Conservation (phyloP, 2,888 invertebrate species). For the Cylloceria caligata region DNA sequence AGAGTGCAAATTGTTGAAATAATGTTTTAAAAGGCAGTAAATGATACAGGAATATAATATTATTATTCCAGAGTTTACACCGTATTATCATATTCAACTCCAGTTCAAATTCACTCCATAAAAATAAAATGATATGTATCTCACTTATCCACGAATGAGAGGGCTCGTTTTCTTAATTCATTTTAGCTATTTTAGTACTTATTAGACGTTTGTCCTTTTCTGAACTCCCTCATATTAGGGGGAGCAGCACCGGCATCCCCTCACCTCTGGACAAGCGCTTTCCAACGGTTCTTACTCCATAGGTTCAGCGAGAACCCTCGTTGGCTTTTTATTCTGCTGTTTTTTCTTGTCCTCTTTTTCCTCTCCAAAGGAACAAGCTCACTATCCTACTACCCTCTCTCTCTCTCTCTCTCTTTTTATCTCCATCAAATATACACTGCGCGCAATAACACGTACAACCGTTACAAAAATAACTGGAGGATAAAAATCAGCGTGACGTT, state of each 20-base stretch:
- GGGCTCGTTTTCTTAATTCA: slow-evolving; percentile 46
- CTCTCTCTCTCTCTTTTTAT: background rate
- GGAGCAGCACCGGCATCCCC: background rate
- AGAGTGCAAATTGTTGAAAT: slow-evolving; percentile 16
- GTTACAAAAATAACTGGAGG: slow-evolving; percentile 3
- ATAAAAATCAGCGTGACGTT: slow-evolving; percentile 21
- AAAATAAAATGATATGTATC: background rate
- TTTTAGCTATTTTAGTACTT: background rate
- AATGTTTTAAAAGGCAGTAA: background rate
- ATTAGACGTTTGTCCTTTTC: slow-evolving; percentile 4
- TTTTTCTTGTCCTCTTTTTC: background rate
- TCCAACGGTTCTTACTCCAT: background rate
- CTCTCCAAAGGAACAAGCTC: background rate
- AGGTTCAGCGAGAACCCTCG: background rate
- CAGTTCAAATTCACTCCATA: background rate
- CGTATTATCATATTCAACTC: background rate
- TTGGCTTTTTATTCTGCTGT: slow-evolving; percentile 8
- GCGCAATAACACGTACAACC: background rate
- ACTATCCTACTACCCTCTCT: too few relatives aligned
- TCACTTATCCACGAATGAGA: background rate
- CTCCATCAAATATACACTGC: slow-evolving; percentile 7
- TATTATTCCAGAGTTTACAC: background rate
- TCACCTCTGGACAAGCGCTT: background rate
- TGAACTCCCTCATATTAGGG: slow-evolving; percentile 9
- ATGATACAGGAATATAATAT: background rate